Evolutionary conservation across 2,113 vertebrate species (phyloP), one percentile per base, ranked within the genome.

Genomic region (Pterocles orientalis): DNA sequence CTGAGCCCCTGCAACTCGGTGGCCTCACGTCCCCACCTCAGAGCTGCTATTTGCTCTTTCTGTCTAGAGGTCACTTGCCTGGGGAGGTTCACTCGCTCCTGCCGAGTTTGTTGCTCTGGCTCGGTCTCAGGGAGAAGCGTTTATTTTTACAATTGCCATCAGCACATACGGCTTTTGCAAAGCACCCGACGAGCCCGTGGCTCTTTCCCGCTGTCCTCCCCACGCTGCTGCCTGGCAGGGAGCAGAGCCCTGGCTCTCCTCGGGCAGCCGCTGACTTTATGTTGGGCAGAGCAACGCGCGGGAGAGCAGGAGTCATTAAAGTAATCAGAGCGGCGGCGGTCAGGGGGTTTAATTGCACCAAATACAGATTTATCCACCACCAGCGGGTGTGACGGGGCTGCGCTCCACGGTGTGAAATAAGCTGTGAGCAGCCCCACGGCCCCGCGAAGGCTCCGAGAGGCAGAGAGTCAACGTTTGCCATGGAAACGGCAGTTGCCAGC

Each of bases 401-500:
- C 4, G 18, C 36, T 43, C 72, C 61, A 7, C 1, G 3, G 64
- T 15, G 39, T 17, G 34, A 58, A 56, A 69, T 10, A 33, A 3
- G 1, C 62, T 3, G 12, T 14, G 17, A 85, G 71, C 58, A 43
- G 47, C 14, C 0, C 45, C 21, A 0, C 2, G 5, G 84, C 73
- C 61, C 65, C 1, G 26, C 2, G 12, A 86, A 28, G 53, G 53
- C 66, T 69, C 82, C 1, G 0, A 31, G 82, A 60, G 36, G 72
- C 77, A 7, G 8, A 45, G 88, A 84, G 91, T 70, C 82, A 60
- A 66, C 10, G 8, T 39, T 89, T 95, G 64, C 87, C 94, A 89
- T 72, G 75, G 90, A 94, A 92, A 94, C 88, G 5, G 85, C 82
- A 60, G 77, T 83, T 82, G 65, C 95, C 95, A 94, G 73, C 94